phyloP scores from a whole-genome alignment of 2,888 invertebrate genomes.

The Bombylius major region DNA sequence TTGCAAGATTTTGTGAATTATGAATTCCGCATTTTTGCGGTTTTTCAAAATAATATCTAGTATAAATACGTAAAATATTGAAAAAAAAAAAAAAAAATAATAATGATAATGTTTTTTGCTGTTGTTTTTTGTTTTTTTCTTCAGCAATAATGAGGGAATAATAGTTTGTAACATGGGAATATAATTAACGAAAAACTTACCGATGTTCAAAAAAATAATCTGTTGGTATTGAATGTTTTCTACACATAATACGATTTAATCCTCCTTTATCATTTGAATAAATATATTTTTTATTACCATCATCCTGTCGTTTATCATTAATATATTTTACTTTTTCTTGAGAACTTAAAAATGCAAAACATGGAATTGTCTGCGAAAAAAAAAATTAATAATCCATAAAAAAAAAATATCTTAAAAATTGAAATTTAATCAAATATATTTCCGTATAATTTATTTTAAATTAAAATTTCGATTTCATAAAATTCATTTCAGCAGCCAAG shows the following conservation, averaged over 20 bases:
- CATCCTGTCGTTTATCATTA: neutral
- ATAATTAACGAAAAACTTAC: neutral
- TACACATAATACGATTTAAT: slow-evolving; percentile 9
- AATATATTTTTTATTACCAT: neutral
- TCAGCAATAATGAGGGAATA: too few relatives aligned
- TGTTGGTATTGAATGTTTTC: slow-evolving; percentile 10
- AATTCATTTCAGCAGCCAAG: too few relatives aligned
- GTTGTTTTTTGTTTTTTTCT: too few relatives aligned
- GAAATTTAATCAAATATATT: too few relatives aligned
- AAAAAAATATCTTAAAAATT: neutral
- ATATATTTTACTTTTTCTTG: slow-evolving; percentile 25
- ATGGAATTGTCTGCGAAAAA: slow-evolving; percentile 26
- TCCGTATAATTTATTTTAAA: too few relatives aligned
- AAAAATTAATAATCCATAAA: slow-evolving; percentile 1
- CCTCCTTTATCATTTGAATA: neutral
- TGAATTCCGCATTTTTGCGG: slow-evolving; percentile 31
- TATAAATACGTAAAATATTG: neutral
- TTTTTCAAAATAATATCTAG: slow-evolving; percentile 33
- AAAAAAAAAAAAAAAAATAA: neutral
- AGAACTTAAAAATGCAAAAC: slow-evolving; percentile 26
- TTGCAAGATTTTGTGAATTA: slow-evolving; percentile 32
- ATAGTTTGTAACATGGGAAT: too few relatives aligned
- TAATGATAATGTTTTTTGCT: neutral
- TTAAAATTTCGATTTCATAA: too few relatives aligned
- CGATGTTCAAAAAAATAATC: slow-evolving; percentile 1